Evolutionary conservation across 2,888 invertebrate species (phyloP).

Genomic region (Hesperia comma): DNA sequence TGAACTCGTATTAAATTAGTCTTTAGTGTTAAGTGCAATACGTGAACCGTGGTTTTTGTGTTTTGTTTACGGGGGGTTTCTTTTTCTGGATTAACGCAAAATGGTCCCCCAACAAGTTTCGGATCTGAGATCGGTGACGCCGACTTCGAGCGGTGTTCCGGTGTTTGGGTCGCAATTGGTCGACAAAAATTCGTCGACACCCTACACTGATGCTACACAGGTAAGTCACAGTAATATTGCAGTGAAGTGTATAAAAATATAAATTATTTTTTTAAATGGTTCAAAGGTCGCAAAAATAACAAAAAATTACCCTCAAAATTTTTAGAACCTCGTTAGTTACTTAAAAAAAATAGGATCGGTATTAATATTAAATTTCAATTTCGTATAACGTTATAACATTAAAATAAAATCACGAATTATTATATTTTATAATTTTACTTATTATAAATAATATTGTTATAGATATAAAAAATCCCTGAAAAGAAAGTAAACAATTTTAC

Average conservation of each 20-base stretch:
- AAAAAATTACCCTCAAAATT: neutral
- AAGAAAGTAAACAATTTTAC: no score
- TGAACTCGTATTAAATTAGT: constrained; percentile 57
- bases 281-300: neutral
- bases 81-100: constrained; percentile 68
- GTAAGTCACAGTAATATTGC: constrained; percentile 82
- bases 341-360: no score
- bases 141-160: constrained; percentile 86
- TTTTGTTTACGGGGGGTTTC: constrained; percentile 62
- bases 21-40: constrained; percentile 75
- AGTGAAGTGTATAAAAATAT: constrained; percentile 31
- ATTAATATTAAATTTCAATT: no score
- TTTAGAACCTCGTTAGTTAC: no score
- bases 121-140: constrained; percentile 83
- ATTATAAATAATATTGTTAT: no score
- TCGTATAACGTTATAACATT: no score
- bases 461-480: no score
- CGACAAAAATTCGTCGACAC: constrained; percentile 95
- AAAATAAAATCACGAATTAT: no score
- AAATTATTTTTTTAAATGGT: neutral
- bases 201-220: constrained; percentile 99
- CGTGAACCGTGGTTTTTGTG: constrained; percentile 77
- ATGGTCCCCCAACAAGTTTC: constrained; percentile 91
- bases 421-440: no score
- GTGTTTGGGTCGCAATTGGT: constrained; percentile 96